phyloP scores from a whole-genome alignment of 2,888 invertebrate genomes.

The Sthenelais limicola region DNA sequence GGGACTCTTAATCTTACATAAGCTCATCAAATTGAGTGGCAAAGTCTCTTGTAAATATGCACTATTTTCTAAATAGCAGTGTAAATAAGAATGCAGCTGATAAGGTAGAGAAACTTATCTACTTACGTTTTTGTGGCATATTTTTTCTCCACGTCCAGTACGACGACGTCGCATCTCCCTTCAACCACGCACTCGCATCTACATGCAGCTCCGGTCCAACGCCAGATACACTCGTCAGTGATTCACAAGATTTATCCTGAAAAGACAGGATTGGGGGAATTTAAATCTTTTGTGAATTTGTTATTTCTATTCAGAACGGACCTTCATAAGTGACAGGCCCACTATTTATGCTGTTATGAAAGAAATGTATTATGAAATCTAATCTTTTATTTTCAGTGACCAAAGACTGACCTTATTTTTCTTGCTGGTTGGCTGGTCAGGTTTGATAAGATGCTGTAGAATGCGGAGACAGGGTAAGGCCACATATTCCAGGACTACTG shows the following conservation, averaged over 20 bases:
- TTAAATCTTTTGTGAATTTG: not conserved
- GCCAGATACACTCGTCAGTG: slow-evolving; percentile 48
- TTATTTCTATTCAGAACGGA: not conserved
- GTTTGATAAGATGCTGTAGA: slow-evolving; percentile 77
- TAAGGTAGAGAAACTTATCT: not conserved
- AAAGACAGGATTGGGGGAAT: slow-evolving; percentile 13
- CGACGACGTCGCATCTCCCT: slow-evolving; percentile 80
- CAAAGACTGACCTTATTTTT: slow-evolving; percentile 52
- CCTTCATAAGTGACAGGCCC: too few species aligned
- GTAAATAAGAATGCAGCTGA: not conserved
- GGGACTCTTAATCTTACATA: too few species aligned
- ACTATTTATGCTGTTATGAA: too few species aligned
- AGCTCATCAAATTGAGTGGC: too few species aligned
- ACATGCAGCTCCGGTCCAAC: slow-evolving; percentile 79
- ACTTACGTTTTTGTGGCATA: slow-evolving; percentile 73
- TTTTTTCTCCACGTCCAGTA: slow-evolving; percentile 82
- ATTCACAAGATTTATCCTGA: slow-evolving; percentile 51
- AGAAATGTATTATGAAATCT: too few species aligned
- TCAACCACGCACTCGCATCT: slow-evolving; percentile 83
- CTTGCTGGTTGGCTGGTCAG: slow-evolving; percentile 59
- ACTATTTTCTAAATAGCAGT: not conserved
- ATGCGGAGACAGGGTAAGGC: slow-evolving; percentile 94
- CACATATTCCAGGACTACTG: slow-evolving; percentile 90
- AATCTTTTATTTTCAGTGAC: too few species aligned
- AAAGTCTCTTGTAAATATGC: too few species aligned